A percentile compares a stretch with the other conserved stretches of the same genome.
Conservation (phyloP, 2,888 invertebrate species). For the Nineta flava region DNA sequence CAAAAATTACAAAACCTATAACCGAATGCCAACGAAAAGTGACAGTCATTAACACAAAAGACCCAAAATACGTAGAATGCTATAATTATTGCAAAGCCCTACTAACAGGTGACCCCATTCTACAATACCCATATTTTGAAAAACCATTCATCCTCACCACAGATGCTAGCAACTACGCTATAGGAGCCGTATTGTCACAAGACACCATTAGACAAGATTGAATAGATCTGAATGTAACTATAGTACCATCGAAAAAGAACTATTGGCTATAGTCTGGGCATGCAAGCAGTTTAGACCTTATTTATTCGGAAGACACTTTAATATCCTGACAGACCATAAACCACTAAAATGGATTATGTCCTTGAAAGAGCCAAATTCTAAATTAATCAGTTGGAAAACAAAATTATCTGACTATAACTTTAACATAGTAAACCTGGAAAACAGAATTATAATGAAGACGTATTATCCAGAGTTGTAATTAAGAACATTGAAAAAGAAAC, state of each 20-base stretch:
- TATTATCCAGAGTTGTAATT: slow-evolving; percentile 13
- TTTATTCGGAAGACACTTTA: too few species aligned
- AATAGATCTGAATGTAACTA: slow-evolving; percentile 13
- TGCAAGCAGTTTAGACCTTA: too few species aligned
- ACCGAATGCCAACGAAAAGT: slow-evolving; percentile 10
- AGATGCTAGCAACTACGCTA: slow-evolving; percentile 15
- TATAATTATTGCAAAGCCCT: too few species aligned
- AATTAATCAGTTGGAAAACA: slow-evolving; percentile 9
- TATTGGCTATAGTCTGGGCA: too few species aligned
- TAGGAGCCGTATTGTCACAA: slow-evolving; percentile 13
- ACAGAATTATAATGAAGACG: slow-evolving; percentile 19
- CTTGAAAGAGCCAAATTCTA: slow-evolving; percentile 7
- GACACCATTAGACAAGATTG: slow-evolving; percentile 4
- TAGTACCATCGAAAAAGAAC: too few species aligned
- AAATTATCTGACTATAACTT: slow-evolving; percentile 5
- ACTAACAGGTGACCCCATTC: too few species aligned
- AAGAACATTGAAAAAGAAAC: background rate
- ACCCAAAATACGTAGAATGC: slow-evolving; percentile 15
- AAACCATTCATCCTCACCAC: slow-evolving; percentile 17
- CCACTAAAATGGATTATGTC: slow-evolving; percentile 9
- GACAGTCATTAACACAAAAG: slow-evolving; percentile 6
- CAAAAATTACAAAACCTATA: slow-evolving; percentile 13
- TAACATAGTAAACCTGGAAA: slow-evolving; percentile 18
- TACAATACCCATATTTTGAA: slow-evolving; percentile 15
- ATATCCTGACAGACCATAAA: slow-evolving; percentile 11